Conservation (phyloP, 2,113 vertebrate genomes). For the Cottus gobio region DNA sequence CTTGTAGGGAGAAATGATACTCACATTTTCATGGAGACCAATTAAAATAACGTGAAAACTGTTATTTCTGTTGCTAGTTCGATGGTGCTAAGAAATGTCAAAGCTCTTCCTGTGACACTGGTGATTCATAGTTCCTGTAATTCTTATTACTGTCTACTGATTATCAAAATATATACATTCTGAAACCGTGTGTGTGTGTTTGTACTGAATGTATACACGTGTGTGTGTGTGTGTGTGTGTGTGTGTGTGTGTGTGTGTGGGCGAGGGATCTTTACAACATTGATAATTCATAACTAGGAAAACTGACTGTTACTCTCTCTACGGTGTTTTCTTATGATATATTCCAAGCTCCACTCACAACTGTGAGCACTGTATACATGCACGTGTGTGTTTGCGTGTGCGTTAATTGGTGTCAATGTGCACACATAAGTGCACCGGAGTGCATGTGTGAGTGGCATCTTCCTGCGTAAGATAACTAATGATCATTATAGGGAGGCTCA, state of each 20-base stretch:
- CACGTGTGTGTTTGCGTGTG: constrained; percentile 10
- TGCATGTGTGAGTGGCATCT: constrained; percentile 35
- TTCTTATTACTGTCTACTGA: constrained; percentile 24
- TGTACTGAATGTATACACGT: not conserved
- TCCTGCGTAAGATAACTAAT: constrained; percentile 20
- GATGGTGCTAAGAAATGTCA: constrained; percentile 36
- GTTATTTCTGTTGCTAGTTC: constrained; percentile 30
- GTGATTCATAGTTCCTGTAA: constrained; percentile 37
- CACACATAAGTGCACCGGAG: not conserved
- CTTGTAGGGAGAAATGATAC: constrained; percentile 1
- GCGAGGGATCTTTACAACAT: not conserved
- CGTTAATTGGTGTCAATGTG: not conserved
- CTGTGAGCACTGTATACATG: not conserved
- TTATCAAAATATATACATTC: constrained; percentile 19
- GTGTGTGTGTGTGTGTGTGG: constrained; percentile 19
- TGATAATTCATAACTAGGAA: constrained; percentile 30
- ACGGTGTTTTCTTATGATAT: not conserved
- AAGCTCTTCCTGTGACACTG: constrained; percentile 36
- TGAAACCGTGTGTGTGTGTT: not conserved
- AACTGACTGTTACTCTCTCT: constrained; percentile 22
- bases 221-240: not conserved
- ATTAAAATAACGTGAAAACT: constrained; percentile 71
- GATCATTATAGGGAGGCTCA: constrained; percentile 50
- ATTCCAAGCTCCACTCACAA: constrained; percentile 3
- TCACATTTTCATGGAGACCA: constrained; percentile 62